Conservation (phyloP, 2,888 invertebrate species). For the Rhynchonema sp. region DNA sequence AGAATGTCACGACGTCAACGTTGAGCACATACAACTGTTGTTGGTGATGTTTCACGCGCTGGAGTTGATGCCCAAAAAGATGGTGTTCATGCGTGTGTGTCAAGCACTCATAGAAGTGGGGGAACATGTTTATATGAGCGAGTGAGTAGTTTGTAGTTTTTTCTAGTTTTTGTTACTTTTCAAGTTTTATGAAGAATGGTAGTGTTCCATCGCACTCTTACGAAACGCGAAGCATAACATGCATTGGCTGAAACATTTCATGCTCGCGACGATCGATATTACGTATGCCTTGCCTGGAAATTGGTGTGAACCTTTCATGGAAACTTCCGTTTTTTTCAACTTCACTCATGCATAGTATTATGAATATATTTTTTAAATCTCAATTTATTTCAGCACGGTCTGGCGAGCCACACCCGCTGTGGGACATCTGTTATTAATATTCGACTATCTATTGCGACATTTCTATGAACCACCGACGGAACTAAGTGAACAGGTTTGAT, state of each 20-base stretch:
- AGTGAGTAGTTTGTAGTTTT: not conserved
- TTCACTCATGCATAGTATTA: too few species aligned
- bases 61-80: constrained; percentile 87
- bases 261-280: too few species aligned
- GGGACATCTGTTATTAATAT: constrained; percentile 50
- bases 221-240: too few species aligned
- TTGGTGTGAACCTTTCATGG: too few species aligned
- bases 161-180: too few species aligned
- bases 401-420: not conserved
- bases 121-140: not conserved
- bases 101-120: not conserved
- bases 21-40: constrained; percentile 79
- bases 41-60: constrained; percentile 82
- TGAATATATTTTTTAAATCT: too few species aligned
- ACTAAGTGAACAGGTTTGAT: constrained; percentile 57
- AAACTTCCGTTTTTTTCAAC: too few species aligned
- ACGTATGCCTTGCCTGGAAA: too few species aligned
- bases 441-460: constrained; percentile 86
- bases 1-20: constrained; percentile 44
- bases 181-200: too few species aligned
- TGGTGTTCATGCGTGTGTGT: constrained; percentile 46
- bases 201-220: too few species aligned
- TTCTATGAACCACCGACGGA: constrained; percentile 75
- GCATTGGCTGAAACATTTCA: too few species aligned
- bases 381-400: too few species aligned